Conservation (phyloP, 1,140 invertebrate species). For the Hylyphantes graminicola region DNA sequence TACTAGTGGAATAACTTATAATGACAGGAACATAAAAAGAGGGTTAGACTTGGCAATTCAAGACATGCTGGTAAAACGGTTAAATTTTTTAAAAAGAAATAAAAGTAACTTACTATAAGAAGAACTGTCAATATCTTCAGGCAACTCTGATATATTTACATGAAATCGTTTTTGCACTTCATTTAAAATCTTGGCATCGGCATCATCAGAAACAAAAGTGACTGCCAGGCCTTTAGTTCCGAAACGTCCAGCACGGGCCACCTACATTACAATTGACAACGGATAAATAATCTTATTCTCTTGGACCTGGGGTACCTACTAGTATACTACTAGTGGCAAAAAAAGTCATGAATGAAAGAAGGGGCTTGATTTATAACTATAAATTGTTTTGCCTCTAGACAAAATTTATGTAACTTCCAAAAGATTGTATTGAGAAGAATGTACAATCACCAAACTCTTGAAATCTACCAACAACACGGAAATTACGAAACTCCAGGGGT, state of each 20-base stretch:
- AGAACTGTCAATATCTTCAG: slow-evolving; percentile 74
- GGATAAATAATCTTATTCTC: neutral
- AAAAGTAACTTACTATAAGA: slow-evolving; percentile 71
- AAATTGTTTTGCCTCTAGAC: too few relatives aligned
- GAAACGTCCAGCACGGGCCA: slow-evolving; percentile 96
- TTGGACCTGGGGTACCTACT: neutral
- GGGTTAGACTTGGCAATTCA: neutral
- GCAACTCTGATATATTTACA: slow-evolving; percentile 74
- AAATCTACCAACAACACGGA: too few relatives aligned
- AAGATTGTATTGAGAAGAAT: too few relatives aligned
- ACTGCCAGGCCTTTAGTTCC: slow-evolving; percentile 84
- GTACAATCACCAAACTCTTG: too few relatives aligned
- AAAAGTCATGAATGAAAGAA: too few relatives aligned
- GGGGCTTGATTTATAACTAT: too few relatives aligned
- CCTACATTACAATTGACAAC: slow-evolving; percentile 64
- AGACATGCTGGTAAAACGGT: neutral
- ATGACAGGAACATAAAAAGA: too few relatives aligned
- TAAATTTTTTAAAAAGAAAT: neutral
- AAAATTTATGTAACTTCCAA: too few relatives aligned
- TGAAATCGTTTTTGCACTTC: slow-evolving; percentile 74
- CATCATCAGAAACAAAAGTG: slow-evolving; percentile 65
- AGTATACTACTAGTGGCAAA: neutral
- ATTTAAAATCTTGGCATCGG: slow-evolving; percentile 65
- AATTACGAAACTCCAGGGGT: too few relatives aligned
- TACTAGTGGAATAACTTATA: too few relatives aligned